Percentiles rank a stretch among this genome's conserved stretches.
phyloP scores from a whole-genome alignment of 2,113 vertebrate genomes.

The Triplophysa rosa region DNA sequence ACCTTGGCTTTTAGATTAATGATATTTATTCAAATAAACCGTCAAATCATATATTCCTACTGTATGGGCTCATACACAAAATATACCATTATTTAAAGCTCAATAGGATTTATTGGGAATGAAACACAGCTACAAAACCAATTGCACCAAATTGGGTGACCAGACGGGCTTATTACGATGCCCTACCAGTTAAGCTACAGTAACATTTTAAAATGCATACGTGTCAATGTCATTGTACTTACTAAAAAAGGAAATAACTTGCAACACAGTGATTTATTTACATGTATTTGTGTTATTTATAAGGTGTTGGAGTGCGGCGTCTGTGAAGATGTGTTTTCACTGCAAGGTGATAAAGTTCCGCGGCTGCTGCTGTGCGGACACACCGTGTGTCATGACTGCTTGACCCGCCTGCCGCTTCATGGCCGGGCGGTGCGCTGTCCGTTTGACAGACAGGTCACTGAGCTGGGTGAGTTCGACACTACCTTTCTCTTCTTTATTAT shows the following conservation, averaged over 20 bases:
- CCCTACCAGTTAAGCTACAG: neutral
- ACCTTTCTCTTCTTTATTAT: neutral
- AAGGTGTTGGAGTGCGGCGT: slow-evolving; percentile 97
- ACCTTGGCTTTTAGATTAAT: no score
- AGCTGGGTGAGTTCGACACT: slow-evolving; percentile 80
- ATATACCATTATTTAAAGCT: no score
- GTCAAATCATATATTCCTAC: no score
- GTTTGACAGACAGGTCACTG: slow-evolving; percentile 95
- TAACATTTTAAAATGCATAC: neutral
- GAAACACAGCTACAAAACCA: no score
- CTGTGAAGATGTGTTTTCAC: slow-evolving; percentile 96
- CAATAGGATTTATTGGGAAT: no score
- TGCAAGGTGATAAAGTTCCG: slow-evolving; percentile 97
- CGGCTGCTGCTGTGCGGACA: slow-evolving; percentile 93
- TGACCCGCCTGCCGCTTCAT: slow-evolving; percentile 92
- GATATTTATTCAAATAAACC: no score
- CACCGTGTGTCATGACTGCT: slow-evolving; percentile 95
- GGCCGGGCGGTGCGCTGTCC: slow-evolving; percentile 94
- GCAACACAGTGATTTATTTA: no score
- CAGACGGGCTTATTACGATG: no score
- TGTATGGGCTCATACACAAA: no score
- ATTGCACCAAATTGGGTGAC: no score
- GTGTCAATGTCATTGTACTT: neutral
- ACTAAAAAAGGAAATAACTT: no score
- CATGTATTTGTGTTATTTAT: neutral